Evolutionary conservation across 2,113 vertebrate species (phyloP), one percentile per base, ranked within the genome.

Genomic region (Catharus minimus): DNA sequence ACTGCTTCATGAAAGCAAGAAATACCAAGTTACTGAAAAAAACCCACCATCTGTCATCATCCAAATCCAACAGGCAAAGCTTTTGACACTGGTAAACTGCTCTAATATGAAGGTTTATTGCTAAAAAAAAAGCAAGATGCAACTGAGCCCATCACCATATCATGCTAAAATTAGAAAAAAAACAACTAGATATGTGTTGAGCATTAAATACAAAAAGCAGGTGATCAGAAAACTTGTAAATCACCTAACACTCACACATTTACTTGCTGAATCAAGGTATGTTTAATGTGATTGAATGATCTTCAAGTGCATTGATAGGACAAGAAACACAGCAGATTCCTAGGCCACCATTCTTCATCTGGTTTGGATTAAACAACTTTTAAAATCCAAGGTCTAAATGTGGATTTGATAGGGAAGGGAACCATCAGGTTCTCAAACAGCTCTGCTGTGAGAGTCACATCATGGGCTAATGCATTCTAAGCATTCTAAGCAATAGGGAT

Each of bases 121-220:
- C 74, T 53, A 96, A 86, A 95, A 91, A 74, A 79, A 86, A 17
- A 2, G 2, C 17, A 93, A 61, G 36, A 80, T 18, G 52, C 47
- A 33, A 76, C 30, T 44, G 13, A 80, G 32, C 8, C 20, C 28
- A 87, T 84, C 36, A 65, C 12, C 56, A 50, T 18, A 64, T 55
- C 69, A 81, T 66, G 50, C 36, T 46, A 86, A 71, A 82, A 50
- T 41, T 13, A 56, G 20, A 8, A 13, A 52, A 52, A 80, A 86
- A 69, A 3, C 8, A 80, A 44, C 66, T 26, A 46, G 9, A 91
- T 66, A 41, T 24, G 6, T 64, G 30, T 52, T 93, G 85, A 60
- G 47, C 86, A 93, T 78, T 66, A 93, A 76, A 90, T 72, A 87
- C 52, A 41, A 91, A 91, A 89, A 33, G 75, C 78, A 95, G 57